These are phyloP conservation scores for Gasteruption jaculator DNA, from an alignment of 2,888 invertebrate genomes.

Conservation along the genomic window DNA sequence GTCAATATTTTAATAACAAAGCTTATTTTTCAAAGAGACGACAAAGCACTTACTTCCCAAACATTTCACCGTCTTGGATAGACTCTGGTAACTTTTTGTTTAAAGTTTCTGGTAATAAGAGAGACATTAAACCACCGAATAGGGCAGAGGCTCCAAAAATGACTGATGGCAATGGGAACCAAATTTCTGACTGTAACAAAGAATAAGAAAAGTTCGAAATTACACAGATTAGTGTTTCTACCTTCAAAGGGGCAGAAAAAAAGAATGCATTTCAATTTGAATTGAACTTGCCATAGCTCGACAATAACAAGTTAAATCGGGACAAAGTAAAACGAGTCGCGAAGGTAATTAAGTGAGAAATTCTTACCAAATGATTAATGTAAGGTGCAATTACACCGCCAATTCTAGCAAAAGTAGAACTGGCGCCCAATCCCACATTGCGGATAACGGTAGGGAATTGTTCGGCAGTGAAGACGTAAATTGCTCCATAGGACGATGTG, in stretches of 20 bases:
- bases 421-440: slow-evolving; percentile 62
- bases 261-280: too few relatives aligned
- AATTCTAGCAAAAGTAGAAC: slow-evolving; percentile 61
- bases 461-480: slow-evolving; percentile 71
- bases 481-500: slow-evolving; percentile 69
- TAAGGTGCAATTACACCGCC: slow-evolving; percentile 63
- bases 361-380: slow-evolving; percentile 56
- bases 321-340: too few relatives aligned
- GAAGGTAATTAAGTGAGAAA: neutral
- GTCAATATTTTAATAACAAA: too few relatives aligned
- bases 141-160: slow-evolving; percentile 59
- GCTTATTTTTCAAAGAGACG: too few relatives aligned
- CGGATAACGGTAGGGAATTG: slow-evolving; percentile 72
- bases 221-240: neutral
- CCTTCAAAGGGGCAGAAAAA: too few relatives aligned
- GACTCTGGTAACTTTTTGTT: slow-evolving; percentile 64
- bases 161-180: slow-evolving; percentile 59
- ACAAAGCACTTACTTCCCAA: slow-evolving; percentile 55
- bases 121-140: slow-evolving; percentile 56
- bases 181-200: slow-evolving; percentile 54
- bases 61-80: slow-evolving; percentile 61
- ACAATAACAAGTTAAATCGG: too few relatives aligned
- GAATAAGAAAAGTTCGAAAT: too few relatives aligned
- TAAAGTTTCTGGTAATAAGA: slow-evolving; percentile 64
- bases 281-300: too few relatives aligned